Evolutionary conservation across 2,113 vertebrate species (phyloP), one percentile per base, ranked within the genome.

Genomic region (Eulemur macaco): DNA sequence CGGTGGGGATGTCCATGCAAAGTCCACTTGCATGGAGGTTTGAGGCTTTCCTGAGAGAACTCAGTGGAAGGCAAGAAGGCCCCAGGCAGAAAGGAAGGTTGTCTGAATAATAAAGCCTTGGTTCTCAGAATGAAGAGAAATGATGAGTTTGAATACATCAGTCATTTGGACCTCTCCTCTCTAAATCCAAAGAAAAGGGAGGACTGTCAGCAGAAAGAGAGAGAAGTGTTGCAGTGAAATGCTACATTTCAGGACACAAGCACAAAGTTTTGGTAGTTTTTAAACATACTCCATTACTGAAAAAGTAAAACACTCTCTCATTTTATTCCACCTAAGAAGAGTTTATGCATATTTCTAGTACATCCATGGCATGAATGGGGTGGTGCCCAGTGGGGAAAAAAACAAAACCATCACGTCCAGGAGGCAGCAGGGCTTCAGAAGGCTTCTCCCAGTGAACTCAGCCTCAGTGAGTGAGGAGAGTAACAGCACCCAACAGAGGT

Each of bases 361-460:
- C n/a, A 39, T 12, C 6, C 0, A 3, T 15, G 18, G 11, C 10
- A 8, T 68, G n/a, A 83, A 80, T 39, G n/a, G 39, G 39, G 14
- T 17, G 5, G 13, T 42, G 0, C 27, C 42, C n/a, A n/a, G 5
- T 4, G 6, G 78, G 6, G 78, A 9, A 74, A 63, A 1, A 21
- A 21, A 14, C 63, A 63, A 1, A 56, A 56, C 54, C 17, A n/a
- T 1, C 29, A 52, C 8, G 20, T 15, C 7, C 2, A 29, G 0
- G 2, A 69, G 20, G 4, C 8, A 42, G 23, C 11, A 31, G 7
- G 17, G 9, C 1, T 42, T 15, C 11, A 3, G 5, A 76, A 9
- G 9, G 20, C 0, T 80, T n/a, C 34, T 66, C 7, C 14, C 29
- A 66, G 20, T 58, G 37, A 82, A 60, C 14, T 27, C 2, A 66